These are phyloP conservation scores for Nerophis ophidion DNA, from an alignment of 2,113 vertebrate genomes.

Conservation along the genomic window DNA sequence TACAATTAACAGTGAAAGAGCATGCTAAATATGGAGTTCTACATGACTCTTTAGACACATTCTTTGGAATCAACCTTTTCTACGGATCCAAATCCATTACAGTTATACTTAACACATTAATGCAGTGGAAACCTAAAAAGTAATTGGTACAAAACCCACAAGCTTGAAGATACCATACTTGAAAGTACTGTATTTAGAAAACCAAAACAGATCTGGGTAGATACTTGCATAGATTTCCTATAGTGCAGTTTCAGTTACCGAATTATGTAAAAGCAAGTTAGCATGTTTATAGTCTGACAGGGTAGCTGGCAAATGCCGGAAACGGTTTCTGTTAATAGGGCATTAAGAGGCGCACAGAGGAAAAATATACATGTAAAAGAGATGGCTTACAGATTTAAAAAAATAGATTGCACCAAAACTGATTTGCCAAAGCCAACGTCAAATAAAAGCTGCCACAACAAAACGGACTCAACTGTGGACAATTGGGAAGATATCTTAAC, in stretches of 20 bases:
- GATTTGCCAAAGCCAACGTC: not conserved
- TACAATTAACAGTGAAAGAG: conserved; percentile 35
- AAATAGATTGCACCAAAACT: not conserved
- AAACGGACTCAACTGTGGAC: not conserved
- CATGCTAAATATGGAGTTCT: conserved; percentile 36
- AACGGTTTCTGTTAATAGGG: not conserved
- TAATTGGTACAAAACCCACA: no score
- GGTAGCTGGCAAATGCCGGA: not conserved
- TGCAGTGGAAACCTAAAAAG: no score
- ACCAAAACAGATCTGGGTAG: not conserved
- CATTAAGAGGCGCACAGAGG: not conserved
- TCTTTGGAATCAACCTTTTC: conserved; percentile 25
- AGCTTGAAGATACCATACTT: not conserved
- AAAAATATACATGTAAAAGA: not conserved
- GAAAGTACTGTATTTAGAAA: not conserved
- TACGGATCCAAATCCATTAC: conserved; percentile 23
- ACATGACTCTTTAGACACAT: conserved; percentile 34
- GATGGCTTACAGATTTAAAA: not conserved
- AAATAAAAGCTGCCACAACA: no score
- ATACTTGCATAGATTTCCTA: not conserved
- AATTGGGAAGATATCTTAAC: conserved; percentile 15
- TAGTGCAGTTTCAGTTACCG: conserved; percentile 16
- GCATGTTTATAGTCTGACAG: not conserved
- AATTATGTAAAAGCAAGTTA: conserved; percentile 8
- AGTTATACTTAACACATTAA: no score